These are phyloP conservation scores for Nymphicus hollandicus DNA, from an alignment of 2,113 vertebrate species.

Conservation along the genomic window DNA sequence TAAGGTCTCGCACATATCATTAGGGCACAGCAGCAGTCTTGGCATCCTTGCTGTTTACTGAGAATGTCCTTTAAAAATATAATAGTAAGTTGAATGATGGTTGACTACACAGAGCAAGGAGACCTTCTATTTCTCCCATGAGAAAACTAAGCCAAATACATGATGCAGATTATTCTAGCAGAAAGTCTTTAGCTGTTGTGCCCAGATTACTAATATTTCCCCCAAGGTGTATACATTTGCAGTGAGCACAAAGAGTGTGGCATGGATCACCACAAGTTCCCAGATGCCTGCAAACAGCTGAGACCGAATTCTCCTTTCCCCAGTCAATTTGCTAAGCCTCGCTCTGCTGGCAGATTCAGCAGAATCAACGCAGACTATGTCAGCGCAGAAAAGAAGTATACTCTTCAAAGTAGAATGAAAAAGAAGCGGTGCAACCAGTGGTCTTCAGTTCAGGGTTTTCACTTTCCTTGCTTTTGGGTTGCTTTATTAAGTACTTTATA, in stretches of 20 bases:
- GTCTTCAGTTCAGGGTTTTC: neutral
- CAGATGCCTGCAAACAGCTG: slow-evolving; percentile 7
- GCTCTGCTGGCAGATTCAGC: neutral
- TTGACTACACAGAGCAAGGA: neutral
- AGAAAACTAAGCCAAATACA: slow-evolving; percentile 20
- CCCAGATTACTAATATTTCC: slow-evolving; percentile 3
- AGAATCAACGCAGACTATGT: neutral
- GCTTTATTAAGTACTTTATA: neutral
- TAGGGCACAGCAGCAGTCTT: neutral
- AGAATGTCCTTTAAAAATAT: neutral
- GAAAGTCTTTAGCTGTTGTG: slow-evolving; percentile 11
- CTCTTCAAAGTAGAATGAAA: neutral
- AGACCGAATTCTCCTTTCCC: neutral
- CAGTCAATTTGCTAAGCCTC: neutral
- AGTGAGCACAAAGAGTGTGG: neutral
- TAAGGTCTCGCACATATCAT: neutral
- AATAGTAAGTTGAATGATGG: neutral
- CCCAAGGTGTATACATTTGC: slow-evolving; percentile 10
- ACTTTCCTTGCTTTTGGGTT: neutral
- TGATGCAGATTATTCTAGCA: neutral
- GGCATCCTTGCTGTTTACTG: neutral
- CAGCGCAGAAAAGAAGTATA: neutral
- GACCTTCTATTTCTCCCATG: neutral
- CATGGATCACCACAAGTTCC: slow-evolving; percentile 13
- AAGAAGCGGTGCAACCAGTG: neutral